phyloP scores from a whole-genome alignment of 2,888 invertebrate genomes.

The Auanema sp. region DNA sequence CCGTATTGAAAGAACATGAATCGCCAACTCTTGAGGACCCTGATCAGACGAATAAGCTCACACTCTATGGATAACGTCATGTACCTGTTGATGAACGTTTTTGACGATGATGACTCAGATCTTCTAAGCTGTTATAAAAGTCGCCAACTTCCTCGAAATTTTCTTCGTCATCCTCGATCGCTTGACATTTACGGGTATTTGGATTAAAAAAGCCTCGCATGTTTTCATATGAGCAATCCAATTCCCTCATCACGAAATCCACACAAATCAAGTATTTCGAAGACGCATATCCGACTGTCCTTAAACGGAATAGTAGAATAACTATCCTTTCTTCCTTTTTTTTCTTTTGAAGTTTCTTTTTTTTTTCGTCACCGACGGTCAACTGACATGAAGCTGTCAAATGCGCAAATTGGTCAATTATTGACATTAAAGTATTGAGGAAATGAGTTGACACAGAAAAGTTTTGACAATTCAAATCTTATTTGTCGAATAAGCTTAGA shows the following conservation, averaged over 20 bases:
- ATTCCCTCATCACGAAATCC: slow-evolving; percentile 31
- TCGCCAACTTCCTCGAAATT: slow-evolving; percentile 2
- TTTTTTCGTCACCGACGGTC: too few relatives aligned
- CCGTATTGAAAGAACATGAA: slow-evolving; percentile 56
- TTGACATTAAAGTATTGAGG: background rate
- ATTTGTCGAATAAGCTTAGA: background rate
- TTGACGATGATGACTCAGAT: slow-evolving; percentile 1
- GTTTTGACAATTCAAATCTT: background rate
- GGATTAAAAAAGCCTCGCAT: slow-evolving; percentile 41
- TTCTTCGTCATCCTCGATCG: slow-evolving; percentile 23
- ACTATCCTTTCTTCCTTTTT: background rate
- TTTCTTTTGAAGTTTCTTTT: too few relatives aligned
- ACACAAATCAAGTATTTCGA: slow-evolving; percentile 42
- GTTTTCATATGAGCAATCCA: slow-evolving; percentile 17
- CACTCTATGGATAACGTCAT: background rate
- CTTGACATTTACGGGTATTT: slow-evolving; percentile 37
- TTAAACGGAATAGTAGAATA: slow-evolving; percentile 11
- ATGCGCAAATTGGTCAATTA: background rate
- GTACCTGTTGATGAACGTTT: slow-evolving; percentile 20
- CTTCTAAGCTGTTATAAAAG: too few relatives aligned
- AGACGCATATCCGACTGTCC: slow-evolving; percentile 29
- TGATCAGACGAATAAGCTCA: slow-evolving; percentile 7
- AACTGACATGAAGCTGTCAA: background rate
- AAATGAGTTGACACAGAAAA: background rate
- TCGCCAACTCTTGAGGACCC: slow-evolving; percentile 56